Evolutionary conservation across 2,888 invertebrate species (phyloP).

Genomic region (Athalia rosae): DNA sequence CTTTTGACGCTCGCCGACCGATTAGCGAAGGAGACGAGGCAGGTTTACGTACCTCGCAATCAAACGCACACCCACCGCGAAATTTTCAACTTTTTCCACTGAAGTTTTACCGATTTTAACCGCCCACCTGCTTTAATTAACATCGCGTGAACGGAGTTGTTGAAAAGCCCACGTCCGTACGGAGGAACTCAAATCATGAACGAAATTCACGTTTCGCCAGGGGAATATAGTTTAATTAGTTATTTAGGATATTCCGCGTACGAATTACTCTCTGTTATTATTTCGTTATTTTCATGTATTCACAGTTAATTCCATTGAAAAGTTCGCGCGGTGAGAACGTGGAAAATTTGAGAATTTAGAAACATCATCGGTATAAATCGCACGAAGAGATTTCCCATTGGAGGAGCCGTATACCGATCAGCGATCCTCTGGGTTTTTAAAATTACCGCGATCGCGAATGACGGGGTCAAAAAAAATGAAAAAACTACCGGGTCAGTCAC

Average conservation of each 20-base stretch:
- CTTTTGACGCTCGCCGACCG: slow-evolving; percentile 15
- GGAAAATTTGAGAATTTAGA: no score
- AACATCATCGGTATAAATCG: no score
- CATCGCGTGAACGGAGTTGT: slow-evolving; percentile 19
- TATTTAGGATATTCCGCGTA: background rate
- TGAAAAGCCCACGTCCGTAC: slow-evolving; percentile 32
- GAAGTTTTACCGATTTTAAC: background rate
- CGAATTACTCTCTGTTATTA: no score
- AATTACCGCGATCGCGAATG: no score
- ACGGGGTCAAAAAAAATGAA: no score
- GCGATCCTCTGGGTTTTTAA: no score
- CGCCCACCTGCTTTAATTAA: slow-evolving; percentile 23
- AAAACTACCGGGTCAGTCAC: no score
- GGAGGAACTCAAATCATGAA: slow-evolving; percentile 26
- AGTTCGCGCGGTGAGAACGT: no score
- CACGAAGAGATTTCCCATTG: no score
- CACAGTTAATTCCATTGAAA: no score
- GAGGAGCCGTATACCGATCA: no score
- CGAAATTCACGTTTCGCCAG: background rate
- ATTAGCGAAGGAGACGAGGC: background rate
- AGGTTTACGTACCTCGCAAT: background rate
- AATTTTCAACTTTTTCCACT: slow-evolving; percentile 4
- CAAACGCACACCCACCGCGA: background rate
- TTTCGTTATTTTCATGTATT: no score
- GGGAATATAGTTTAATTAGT: background rate